These are phyloP conservation scores for Drosophila nikananu DNA, from an alignment of 1,140 invertebrate genomes.

Conservation along the genomic window DNA sequence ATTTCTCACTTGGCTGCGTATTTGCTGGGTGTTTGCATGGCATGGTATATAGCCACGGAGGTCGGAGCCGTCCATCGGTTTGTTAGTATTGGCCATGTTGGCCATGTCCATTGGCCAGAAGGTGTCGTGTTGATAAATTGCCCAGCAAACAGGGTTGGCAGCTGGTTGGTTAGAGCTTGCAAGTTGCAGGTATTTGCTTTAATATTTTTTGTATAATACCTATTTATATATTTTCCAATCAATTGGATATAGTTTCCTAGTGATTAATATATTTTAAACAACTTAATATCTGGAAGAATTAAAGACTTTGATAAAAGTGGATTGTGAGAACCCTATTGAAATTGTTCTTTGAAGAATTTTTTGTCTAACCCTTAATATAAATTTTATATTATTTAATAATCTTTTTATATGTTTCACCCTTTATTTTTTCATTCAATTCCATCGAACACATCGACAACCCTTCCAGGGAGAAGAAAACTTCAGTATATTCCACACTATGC, in stretches of 20 bases:
- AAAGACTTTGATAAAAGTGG: neutral
- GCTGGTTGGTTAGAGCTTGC: slow-evolving; percentile 10
- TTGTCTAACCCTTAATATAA: neutral
- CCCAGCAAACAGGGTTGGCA: slow-evolving; percentile 57
- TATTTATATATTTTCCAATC: neutral
- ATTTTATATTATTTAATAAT: neutral
- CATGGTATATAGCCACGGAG: slow-evolving; percentile 6
- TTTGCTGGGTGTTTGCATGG: slow-evolving; percentile 61
- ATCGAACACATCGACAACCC: slow-evolving; percentile 36
- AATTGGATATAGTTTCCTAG: neutral
- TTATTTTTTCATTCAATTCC: neutral
- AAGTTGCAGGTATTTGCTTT: neutral
- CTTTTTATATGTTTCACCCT: neutral
- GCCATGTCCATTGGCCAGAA: slow-evolving; percentile 71
- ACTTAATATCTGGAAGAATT: neutral
- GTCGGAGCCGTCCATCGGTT: slow-evolving; percentile 26
- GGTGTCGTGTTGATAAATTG: slow-evolving; percentile 52
- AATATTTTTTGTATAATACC: neutral
- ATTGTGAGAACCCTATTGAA: neutral
- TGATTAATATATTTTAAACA: neutral
- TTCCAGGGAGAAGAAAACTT: neutral
- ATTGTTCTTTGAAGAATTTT: neutral
- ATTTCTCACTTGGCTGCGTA: slow-evolving; percentile 80
- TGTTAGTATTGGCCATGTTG: slow-evolving; percentile 57
- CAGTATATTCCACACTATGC: slow-evolving; percentile 39